Evolutionary conservation across 2,888 invertebrate species (phyloP), one percentile per base, ranked within the genome.

Genomic region (Heliconius hortense): DNA sequence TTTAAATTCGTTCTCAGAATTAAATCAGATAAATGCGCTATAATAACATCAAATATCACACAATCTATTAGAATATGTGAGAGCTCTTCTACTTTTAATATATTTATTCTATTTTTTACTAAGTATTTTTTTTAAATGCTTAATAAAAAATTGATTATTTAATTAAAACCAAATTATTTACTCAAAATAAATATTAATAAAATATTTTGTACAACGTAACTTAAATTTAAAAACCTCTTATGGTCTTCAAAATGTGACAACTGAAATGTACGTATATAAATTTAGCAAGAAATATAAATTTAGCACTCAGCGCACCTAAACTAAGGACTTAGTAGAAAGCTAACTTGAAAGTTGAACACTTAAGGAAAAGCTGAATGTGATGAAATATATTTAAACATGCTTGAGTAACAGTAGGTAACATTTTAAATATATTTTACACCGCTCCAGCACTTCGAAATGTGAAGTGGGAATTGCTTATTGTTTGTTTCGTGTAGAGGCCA

Each of bases 301-400:
- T 60, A 26, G 35, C 26, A 31, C 43, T 75, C 59, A 75, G 31
- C 67, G 26, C 66, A n/a, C 48, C 48, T 72, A 72, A 48, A 39
- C 24, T 69, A 66, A 60, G 72, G 48, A 60, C 43, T 56, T 35
- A 75, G 67, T 66, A 60, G 62, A 62, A 75, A 75, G 66, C 56
- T 64, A n/a, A 59, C 67, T 75, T 71, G 60, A 62, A 72, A 66
- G 56, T 73, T 66, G 24, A 31, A 70, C 66, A 39, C 60, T 73
- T 73, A 60, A 69, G 59, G 64, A 66, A 64, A 66, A 66, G 39
- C 31, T 39, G 21, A 10, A 69, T 72, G 72, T 69, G 72, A 70
- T 74, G 74, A 74, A 72, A 76, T 39, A 74, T 69, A 72, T 76
- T 72, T 72, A 64, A 72, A 76, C 56, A 59, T 69, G 39, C 68